phyloP scores from a whole-genome alignment of 2,113 vertebrate genomes.

The Lepidothrix coronata region DNA sequence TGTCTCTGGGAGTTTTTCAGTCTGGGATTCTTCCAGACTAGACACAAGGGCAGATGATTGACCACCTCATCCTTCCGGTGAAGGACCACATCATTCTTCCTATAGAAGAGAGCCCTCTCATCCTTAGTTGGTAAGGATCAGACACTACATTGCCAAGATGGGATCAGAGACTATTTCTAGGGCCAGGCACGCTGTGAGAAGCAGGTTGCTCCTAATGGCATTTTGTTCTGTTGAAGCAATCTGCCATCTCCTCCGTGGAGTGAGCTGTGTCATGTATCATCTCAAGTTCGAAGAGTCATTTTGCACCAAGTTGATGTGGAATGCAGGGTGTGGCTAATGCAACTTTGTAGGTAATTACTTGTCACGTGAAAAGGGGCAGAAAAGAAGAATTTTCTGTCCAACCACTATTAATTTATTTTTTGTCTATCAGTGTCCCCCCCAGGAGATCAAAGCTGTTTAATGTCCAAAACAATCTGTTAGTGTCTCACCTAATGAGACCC shows the following conservation, averaged over 20 bases:
- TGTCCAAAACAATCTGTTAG: too few relatives aligned
- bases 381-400: too few relatives aligned
- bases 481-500: too few relatives aligned
- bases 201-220: background rate
- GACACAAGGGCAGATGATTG: background rate
- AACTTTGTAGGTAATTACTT: background rate
- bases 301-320: background rate
- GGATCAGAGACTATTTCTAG: background rate
- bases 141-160: too few relatives aligned
- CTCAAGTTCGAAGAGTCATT: background rate
- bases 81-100: background rate
- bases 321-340: background rate
- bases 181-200: background rate
- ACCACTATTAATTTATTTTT: too few relatives aligned
- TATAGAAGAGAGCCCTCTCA: background rate
- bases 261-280: background rate
- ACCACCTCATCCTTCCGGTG: background rate
- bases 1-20: rapidly evolving
- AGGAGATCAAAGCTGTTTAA: too few relatives aligned
- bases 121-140: background rate
- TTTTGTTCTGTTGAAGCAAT: background rate
- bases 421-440: too few relatives aligned
- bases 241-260: background rate
- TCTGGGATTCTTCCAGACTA: background rate
- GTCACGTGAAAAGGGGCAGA: too few relatives aligned